phyloP scores from a whole-genome alignment of 23 tunicate species.

The Corella eumyota region DNA sequence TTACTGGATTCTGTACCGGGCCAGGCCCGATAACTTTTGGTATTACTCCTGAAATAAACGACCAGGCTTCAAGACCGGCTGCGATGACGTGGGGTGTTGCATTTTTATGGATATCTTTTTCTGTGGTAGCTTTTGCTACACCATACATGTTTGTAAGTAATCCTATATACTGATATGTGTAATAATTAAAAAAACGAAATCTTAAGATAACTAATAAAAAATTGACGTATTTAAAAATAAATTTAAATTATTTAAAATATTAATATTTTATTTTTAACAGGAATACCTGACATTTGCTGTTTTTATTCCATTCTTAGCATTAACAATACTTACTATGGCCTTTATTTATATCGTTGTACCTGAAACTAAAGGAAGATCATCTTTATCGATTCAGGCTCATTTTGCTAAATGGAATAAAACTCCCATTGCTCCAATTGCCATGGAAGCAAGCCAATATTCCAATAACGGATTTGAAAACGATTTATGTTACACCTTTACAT shows the following conservation, averaged over 20 bases:
- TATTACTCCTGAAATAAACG: slow-evolving; percentile 33
- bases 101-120: slow-evolving; percentile 26
- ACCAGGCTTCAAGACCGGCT: slow-evolving; percentile 53
- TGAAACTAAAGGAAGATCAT: slow-evolving; percentile 30
- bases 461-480: too few species aligned
- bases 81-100: slow-evolving; percentile 27
- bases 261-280: slow-evolving; percentile 6
- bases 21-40: slow-evolving; percentile 22
- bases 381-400: slow-evolving; percentile 13
- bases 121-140: slow-evolving; percentile 18
- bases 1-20: slow-evolving; percentile 23
- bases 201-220: not conserved
- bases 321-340: not conserved
- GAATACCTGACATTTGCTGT: slow-evolving; percentile 17
- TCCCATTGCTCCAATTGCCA: not conserved
- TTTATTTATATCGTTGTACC: slow-evolving; percentile 26
- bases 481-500: too few species aligned
- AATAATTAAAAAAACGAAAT: too few species aligned
- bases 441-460: too few species aligned
- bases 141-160: slow-evolving; percentile 50
- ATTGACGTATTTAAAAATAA: not conserved
- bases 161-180: not conserved
- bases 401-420: slow-evolving; percentile 16
- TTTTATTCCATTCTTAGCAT: slow-evolving; percentile 21
- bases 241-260: not conserved